phyloP scores from a whole-genome alignment of 1,140 invertebrate species.

The Diplogasteroides magnus region DNA sequence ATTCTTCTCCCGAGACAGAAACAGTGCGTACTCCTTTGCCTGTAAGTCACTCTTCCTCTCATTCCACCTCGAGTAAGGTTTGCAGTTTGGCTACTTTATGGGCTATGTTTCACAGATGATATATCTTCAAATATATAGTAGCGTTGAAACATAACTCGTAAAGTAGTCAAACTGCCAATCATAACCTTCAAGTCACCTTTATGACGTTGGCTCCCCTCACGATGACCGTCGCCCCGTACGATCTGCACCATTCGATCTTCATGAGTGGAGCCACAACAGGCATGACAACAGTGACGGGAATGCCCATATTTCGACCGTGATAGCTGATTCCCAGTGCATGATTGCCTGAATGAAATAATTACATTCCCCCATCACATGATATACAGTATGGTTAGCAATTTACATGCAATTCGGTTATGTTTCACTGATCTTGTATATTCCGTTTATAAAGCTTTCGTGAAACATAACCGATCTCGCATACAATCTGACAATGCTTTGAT shows the following conservation, averaged over 20 bases:
- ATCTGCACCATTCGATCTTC: constrained; percentile 80
- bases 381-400: too few relatives aligned
- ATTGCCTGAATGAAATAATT: constrained; percentile 65
- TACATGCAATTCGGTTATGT: too few relatives aligned
- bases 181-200: constrained; percentile 60
- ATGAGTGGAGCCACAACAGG: constrained; percentile 82
- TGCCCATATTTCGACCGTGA: constrained; percentile 73
- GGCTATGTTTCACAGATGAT: too few relatives aligned
- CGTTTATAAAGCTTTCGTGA: too few relatives aligned
- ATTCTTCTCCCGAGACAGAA: constrained; percentile 67
- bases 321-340: constrained; percentile 82
- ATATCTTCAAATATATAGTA: too few relatives aligned
- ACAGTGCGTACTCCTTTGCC: constrained; percentile 73
- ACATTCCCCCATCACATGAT: too few relatives aligned
- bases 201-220: constrained; percentile 77
- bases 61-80: not conserved
- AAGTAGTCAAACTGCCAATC: too few relatives aligned
- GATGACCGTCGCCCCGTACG: constrained; percentile 76
- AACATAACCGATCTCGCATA: not conserved
- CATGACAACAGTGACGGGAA: constrained; percentile 88
- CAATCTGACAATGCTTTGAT: too few relatives aligned
- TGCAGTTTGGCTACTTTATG: too few relatives aligned
- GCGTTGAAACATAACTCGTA: too few relatives aligned
- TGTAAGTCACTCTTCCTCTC: constrained; percentile 29
- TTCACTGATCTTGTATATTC: too few relatives aligned